phyloP scores from a whole-genome alignment of 92 coral and sea anemone species.

The Actinernus sp. region DNA sequence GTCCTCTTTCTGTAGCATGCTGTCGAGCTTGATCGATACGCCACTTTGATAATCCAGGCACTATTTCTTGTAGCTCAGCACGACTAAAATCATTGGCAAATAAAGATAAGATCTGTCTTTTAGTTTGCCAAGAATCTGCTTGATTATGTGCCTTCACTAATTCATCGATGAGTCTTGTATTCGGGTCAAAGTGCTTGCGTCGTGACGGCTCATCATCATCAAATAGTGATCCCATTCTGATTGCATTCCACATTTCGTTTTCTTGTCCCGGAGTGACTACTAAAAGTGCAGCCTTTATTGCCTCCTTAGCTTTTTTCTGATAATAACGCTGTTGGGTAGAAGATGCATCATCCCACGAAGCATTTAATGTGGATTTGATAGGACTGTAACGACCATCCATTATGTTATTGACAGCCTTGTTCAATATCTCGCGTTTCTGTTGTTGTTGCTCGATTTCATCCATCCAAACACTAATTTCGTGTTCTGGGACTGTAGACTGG shows the following conservation, averaged over 20 bases:
- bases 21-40: conserved; percentile 56
- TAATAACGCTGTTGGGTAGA: conserved; percentile 52
- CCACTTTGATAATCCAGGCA: conserved; percentile 49
- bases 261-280: conserved; percentile 66
- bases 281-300: conserved; percentile 36
- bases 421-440: conserved; percentile 32
- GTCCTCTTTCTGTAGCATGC: conserved; percentile 31
- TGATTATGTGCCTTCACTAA: conserved; percentile 32
- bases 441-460: conserved; percentile 63
- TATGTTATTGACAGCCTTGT: conserved; percentile 31
- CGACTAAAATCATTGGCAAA: conserved; percentile 69
- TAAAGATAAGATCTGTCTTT: conserved; percentile 47
- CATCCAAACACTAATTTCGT: conserved; percentile 67
- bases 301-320: conserved; percentile 49
- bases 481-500: conserved; percentile 42
- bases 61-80: conserved; percentile 43
- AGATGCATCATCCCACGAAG: conserved; percentile 57
- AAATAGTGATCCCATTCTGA: conserved; percentile 15
- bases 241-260: conserved; percentile 46
- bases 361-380: conserved; percentile 46
- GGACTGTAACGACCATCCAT: conserved; percentile 52
- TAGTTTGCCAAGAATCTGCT: conserved; percentile 52
- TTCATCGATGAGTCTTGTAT: conserved; percentile 14
- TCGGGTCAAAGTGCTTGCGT: conserved; percentile 35
- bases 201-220: conserved; percentile 19